Evolutionary conservation across 2,797 vertebrate species (phyloP).

Genomic region (Amblyopsis hoosieri): DNA sequence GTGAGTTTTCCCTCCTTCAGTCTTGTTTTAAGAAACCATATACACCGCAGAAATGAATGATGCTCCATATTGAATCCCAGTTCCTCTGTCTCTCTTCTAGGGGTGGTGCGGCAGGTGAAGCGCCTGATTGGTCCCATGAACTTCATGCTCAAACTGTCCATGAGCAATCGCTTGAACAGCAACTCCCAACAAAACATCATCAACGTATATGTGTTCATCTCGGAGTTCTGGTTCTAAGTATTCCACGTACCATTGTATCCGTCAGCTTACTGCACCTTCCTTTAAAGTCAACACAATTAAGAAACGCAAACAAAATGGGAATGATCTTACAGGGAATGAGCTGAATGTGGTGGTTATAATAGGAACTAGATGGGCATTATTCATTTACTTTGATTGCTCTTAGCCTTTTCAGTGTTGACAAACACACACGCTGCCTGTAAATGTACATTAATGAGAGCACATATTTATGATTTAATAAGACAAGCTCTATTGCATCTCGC

Average conservation of each 20-base stretch:
- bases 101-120: slow-evolving; percentile 92
- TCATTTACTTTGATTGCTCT: slow-evolving; percentile 32
- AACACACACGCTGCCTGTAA: slow-evolving; percentile 53
- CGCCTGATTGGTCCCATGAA: slow-evolving; percentile 86
- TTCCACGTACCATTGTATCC: slow-evolving; percentile 25
- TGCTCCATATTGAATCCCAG: background rate
- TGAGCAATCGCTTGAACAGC: slow-evolving; percentile 88
- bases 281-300: background rate
- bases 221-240: slow-evolving; percentile 93
- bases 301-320: background rate
- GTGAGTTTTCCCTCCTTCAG: too few species aligned
- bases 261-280: slow-evolving; percentile 19
- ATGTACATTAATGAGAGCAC: slow-evolving; percentile 34
- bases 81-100: slow-evolving; percentile 65
- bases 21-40: background rate
- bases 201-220: slow-evolving; percentile 91
- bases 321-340: background rate
- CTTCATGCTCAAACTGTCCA: slow-evolving; percentile 88
- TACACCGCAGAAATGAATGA: background rate
- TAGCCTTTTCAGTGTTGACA: slow-evolving; percentile 44
- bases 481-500: slow-evolving; percentile 43
- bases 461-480: slow-evolving; percentile 42
- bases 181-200: slow-evolving; percentile 89
- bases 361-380: slow-evolving; percentile 29
- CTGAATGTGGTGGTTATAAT: slow-evolving; percentile 32